Evolutionary conservation across 2,797 vertebrate genomes (phyloP).

Genomic region (Antrozous pallidus): DNA sequence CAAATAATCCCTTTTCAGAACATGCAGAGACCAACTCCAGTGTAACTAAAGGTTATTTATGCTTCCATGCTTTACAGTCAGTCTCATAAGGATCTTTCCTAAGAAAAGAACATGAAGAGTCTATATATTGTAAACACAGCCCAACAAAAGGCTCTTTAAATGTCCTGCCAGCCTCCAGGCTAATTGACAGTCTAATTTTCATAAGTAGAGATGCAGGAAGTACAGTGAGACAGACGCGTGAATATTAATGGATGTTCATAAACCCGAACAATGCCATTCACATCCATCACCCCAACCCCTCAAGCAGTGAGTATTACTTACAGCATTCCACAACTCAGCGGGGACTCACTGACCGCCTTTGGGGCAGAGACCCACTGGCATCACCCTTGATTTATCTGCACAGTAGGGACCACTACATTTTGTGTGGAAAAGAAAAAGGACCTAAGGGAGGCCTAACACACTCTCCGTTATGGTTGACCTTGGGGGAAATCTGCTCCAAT

Average conservation of each 20-base stretch:
- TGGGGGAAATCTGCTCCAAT: background rate
- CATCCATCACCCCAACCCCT: constrained; percentile 36
- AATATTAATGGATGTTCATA: constrained; percentile 73
- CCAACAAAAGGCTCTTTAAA: constrained; percentile 63
- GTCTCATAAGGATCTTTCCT: constrained; percentile 41
- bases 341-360: background rate
- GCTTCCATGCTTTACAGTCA: background rate
- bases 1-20: background rate
- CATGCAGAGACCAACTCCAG: background rate
- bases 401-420: background rate
- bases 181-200: constrained; percentile 45
- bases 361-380: background rate
- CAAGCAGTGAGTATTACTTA: constrained; percentile 46
- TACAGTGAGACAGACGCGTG: constrained; percentile 67
- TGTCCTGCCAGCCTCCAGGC: constrained; percentile 51
- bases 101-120: constrained; percentile 52
- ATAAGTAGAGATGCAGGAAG: constrained; percentile 64
- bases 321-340: background rate
- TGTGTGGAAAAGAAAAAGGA: background rate
- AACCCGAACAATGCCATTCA: constrained; percentile 42
- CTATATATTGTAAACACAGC: background rate
- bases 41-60: constrained; percentile 39
- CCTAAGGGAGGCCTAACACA: background rate
- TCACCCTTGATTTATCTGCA: background rate
- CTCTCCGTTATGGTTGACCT: background rate